These are phyloP conservation scores for Amorpha juglandis DNA, from an alignment of 2,888 invertebrate species.

Conservation along the genomic window DNA sequence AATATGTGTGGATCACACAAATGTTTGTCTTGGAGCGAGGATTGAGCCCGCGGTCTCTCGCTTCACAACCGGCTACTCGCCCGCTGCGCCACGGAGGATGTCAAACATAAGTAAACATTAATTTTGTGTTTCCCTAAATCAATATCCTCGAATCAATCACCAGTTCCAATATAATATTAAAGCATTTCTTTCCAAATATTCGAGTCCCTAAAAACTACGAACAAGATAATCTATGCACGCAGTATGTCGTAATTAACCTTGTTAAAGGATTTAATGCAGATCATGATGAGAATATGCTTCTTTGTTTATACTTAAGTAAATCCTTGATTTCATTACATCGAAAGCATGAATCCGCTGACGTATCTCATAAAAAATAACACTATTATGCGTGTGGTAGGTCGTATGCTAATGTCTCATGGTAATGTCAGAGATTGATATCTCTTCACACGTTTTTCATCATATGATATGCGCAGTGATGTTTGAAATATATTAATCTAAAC, in stretches of 20 bases:
- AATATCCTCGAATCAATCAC: neutral
- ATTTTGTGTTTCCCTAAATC: too few relatives aligned
- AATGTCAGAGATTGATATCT: neutral
- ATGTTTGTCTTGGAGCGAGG: too few relatives aligned
- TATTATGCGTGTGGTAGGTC: neutral
- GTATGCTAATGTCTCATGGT: neutral
- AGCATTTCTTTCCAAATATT: neutral
- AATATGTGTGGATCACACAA: too few relatives aligned
- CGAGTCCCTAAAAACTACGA: neutral
- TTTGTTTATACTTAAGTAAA: neutral
- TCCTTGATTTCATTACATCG: neutral
- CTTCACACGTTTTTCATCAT: neutral
- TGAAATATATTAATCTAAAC: too few relatives aligned
- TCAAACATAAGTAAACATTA: too few relatives aligned
- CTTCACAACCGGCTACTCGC: too few relatives aligned
- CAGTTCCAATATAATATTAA: neutral
- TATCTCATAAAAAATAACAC: neutral
- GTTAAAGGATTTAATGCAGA: conserved; percentile 44
- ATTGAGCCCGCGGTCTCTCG: too few relatives aligned
- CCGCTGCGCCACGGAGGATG: too few relatives aligned
- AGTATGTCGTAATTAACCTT: conserved; percentile 48
- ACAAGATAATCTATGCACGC: conserved; percentile 33
- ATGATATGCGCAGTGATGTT: too few relatives aligned
- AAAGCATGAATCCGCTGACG: neutral
- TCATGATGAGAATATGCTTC: conserved; percentile 36